phyloP scores from a whole-genome alignment of 1,140 invertebrate species.

The Lordiphosa clarofinis region DNA sequence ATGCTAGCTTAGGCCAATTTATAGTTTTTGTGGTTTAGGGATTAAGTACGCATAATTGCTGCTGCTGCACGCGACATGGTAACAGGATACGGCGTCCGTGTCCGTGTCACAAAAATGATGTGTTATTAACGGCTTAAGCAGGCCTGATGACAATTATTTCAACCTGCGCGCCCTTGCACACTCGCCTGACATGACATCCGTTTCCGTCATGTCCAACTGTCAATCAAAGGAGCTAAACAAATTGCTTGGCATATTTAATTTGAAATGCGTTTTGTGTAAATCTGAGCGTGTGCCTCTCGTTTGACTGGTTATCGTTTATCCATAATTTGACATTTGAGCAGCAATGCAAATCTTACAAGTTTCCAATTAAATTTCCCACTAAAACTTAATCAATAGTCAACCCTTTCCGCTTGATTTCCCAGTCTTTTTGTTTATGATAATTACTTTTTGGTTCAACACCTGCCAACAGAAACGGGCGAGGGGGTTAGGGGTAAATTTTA shows the following conservation, averaged over 20 bases:
- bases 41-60: conserved; percentile 70
- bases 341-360: conserved; percentile 20
- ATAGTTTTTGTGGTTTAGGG: conserved; percentile 55
- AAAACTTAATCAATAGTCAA: conserved; percentile 26
- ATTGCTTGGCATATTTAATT: conserved; percentile 44
- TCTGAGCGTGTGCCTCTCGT: conserved; percentile 20
- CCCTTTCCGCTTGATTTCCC: neutral
- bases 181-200: conserved; percentile 53
- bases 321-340: conserved; percentile 20
- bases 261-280: conserved; percentile 29
- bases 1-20: conserved; percentile 55
- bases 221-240: conserved; percentile 42
- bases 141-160: conserved; percentile 29
- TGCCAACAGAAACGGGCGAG: conserved; percentile 14
- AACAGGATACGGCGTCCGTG: conserved; percentile 51
- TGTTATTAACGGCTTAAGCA: conserved; percentile 66
- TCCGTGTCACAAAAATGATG: conserved; percentile 63
- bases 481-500: conserved; percentile 23
- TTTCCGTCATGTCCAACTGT: conserved; percentile 51
- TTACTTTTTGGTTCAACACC: conserved; percentile 53
- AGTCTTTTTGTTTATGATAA: conserved; percentile 39
- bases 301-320: no score
- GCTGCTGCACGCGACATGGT: conserved; percentile 56
- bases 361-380: conserved; percentile 41
- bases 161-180: neutral